Conservation (phyloP, 1,140 invertebrate species). For the Rhynchophorus ferrugineus region DNA sequence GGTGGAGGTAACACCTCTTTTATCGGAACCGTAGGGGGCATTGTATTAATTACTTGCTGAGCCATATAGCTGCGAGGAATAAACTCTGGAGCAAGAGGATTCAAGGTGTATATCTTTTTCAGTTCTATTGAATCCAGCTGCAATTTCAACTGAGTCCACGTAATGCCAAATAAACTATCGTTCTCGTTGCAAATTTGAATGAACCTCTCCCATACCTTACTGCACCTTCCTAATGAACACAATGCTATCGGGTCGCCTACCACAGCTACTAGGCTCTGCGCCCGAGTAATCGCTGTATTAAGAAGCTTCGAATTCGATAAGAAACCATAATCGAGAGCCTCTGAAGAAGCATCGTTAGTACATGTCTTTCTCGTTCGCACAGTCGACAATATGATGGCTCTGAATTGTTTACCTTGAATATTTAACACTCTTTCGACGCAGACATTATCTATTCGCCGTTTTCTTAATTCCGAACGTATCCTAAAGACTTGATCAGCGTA, state of each 20-base stretch:
- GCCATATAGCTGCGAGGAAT: conserved; percentile 46
- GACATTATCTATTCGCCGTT: conserved; percentile 63
- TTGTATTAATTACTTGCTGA: conserved; percentile 4
- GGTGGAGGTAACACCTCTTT: conserved; percentile 12
- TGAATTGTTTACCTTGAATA: conserved; percentile 85
- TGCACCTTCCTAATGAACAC: conserved; percentile 75
- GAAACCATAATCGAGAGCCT: conserved; percentile 75
- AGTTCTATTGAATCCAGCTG: conserved; percentile 67
- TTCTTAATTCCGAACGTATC: conserved; percentile 71
- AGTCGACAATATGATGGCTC: conserved; percentile 77
- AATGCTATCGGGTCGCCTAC: conserved; percentile 82
- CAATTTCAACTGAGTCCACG: conserved; percentile 56
- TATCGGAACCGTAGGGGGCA: background rate
- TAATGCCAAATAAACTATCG: conserved; percentile 69
- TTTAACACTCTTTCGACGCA: conserved; percentile 82
- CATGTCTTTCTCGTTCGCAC: conserved; percentile 73
- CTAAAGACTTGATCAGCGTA: conserved; percentile 78
- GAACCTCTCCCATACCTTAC: conserved; percentile 78
- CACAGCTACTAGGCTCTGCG: conserved; percentile 79
- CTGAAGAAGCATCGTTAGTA: conserved; percentile 46
- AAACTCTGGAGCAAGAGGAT: conserved; percentile 77
- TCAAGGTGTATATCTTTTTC: conserved; percentile 66
- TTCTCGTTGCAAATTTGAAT: conserved; percentile 66
- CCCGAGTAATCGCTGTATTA: conserved; percentile 81
- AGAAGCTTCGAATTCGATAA: conserved; percentile 77